These are phyloP conservation scores for Acyrthosiphon pisum DNA, from an alignment of 1,140 invertebrate species.

Conservation along the genomic window DNA sequence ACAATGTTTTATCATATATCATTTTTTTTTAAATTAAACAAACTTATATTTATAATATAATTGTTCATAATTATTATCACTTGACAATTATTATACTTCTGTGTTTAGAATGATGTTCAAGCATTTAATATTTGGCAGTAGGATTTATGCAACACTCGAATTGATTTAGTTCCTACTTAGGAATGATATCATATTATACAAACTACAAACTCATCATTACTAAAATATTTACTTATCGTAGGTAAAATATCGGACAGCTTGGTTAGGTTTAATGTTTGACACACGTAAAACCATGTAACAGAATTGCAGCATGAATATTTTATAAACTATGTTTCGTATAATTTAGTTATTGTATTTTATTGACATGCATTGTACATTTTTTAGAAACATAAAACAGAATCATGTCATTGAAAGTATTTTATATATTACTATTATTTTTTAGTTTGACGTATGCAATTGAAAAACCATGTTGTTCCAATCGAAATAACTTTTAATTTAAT, in stretches of 20 bases:
- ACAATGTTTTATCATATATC: background rate
- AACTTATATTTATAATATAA: background rate
- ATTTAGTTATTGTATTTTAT: background rate
- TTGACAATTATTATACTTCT: background rate
- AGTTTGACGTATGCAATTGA: background rate
- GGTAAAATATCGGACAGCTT: background rate
- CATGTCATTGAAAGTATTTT: background rate
- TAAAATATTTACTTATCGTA: constrained; percentile 9
- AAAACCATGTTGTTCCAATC: background rate
- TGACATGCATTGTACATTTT: background rate
- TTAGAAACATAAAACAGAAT: background rate
- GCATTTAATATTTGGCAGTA: background rate
- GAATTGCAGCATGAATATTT: background rate
- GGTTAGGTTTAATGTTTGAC: background rate
- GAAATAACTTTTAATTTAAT: background rate
- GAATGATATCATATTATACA: background rate
- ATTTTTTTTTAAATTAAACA: background rate
- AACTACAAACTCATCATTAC: background rate
- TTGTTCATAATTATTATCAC: background rate
- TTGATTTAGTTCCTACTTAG: background rate
- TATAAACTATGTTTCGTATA: background rate
- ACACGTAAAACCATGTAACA: background rate
- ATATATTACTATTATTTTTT: background rate
- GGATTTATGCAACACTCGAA: background rate
- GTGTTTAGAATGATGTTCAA: background rate